phyloP scores from a whole-genome alignment of 2,797 vertebrate genomes.

The Rhinatrema bivittatum region DNA sequence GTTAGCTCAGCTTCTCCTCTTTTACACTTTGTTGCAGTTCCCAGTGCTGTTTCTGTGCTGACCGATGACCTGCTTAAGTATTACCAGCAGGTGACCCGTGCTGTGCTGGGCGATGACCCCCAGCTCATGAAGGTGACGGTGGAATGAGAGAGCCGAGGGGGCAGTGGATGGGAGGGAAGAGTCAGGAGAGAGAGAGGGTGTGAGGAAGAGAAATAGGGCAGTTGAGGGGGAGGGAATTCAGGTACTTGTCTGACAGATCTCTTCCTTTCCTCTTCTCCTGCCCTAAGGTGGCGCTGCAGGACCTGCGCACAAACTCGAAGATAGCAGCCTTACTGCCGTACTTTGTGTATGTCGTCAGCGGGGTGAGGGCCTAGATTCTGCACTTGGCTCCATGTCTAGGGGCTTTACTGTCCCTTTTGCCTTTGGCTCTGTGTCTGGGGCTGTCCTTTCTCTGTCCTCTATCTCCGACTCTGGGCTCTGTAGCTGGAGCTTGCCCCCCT shows the following conservation, averaged over 20 bases:
- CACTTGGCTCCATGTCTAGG: too few species aligned
- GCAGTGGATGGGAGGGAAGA: too few species aligned
- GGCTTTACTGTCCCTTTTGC: too few species aligned
- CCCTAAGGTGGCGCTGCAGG: slow-evolving; percentile 76
- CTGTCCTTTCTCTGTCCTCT: too few species aligned
- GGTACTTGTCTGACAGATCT: background rate
- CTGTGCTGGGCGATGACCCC: slow-evolving; percentile 83
- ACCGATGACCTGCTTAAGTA: slow-evolving; percentile 85
- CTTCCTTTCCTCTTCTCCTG: background rate
- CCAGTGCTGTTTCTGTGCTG: slow-evolving; percentile 75
- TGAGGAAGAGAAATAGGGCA: too few species aligned
- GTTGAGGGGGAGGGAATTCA: too few species aligned
- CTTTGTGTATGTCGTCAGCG: slow-evolving; percentile 93
- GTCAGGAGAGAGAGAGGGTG: too few species aligned
- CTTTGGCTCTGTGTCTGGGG: too few species aligned
- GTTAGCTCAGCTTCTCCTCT: background rate
- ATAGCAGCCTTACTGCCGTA: slow-evolving; percentile 86
- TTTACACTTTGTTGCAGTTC: slow-evolving; percentile 52
- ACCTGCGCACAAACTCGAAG: slow-evolving; percentile 88
- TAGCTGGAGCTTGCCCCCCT: background rate
- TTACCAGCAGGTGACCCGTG: slow-evolving; percentile 85
- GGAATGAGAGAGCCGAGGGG: too few species aligned
- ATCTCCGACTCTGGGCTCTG: too few species aligned
- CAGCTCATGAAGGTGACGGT: slow-evolving; percentile 81
- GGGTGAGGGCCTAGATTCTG: too few species aligned